phyloP scores from a whole-genome alignment of 2,797 vertebrate genomes.

The Sebastolobus alascanus region DNA sequence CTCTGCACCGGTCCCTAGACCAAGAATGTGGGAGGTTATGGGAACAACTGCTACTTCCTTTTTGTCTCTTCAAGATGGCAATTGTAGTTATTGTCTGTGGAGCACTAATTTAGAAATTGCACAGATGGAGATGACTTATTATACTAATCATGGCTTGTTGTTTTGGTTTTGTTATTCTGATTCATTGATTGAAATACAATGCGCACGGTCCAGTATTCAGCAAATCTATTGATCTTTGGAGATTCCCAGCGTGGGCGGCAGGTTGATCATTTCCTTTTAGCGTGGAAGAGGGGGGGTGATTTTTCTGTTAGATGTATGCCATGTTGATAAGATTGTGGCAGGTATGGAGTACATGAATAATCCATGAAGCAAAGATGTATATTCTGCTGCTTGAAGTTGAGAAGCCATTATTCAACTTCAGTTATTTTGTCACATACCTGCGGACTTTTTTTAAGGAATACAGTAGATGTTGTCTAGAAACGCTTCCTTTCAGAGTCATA shows the following conservation, averaged over 20 bases:
- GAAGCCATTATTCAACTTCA: constrained; percentile 78
- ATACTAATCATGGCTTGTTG: constrained; percentile 38
- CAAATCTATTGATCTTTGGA: constrained; percentile 50
- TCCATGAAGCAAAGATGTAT: constrained; percentile 76
- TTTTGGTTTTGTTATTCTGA: constrained; percentile 34
- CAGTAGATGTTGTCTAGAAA: constrained; percentile 51
- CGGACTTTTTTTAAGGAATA: constrained; percentile 41
- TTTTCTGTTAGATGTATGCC: constrained; percentile 75
- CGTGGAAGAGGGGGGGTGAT: constrained; percentile 32
- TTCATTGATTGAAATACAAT: constrained; percentile 33
- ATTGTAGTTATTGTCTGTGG: constrained; percentile 6
- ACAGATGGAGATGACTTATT: constrained; percentile 18
- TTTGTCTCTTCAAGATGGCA: constrained; percentile 19
- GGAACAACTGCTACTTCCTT: constrained; percentile 30
- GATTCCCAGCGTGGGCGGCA: constrained; percentile 43
- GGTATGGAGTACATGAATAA: constrained; percentile 77
- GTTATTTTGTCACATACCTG: constrained; percentile 63
- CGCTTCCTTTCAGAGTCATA: constrained; percentile 58
- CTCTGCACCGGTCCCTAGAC: constrained; percentile 45
- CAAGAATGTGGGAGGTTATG: constrained; percentile 55
- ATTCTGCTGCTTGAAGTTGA: constrained; percentile 68
- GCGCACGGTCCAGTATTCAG: constrained; percentile 12
- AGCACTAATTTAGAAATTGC: constrained; percentile 26
- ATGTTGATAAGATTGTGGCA: constrained; percentile 78
- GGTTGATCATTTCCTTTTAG: constrained; percentile 67